Evolutionary conservation across 2,113 vertebrate genomes (phyloP).

Genomic region (Lathamus discolor): DNA sequence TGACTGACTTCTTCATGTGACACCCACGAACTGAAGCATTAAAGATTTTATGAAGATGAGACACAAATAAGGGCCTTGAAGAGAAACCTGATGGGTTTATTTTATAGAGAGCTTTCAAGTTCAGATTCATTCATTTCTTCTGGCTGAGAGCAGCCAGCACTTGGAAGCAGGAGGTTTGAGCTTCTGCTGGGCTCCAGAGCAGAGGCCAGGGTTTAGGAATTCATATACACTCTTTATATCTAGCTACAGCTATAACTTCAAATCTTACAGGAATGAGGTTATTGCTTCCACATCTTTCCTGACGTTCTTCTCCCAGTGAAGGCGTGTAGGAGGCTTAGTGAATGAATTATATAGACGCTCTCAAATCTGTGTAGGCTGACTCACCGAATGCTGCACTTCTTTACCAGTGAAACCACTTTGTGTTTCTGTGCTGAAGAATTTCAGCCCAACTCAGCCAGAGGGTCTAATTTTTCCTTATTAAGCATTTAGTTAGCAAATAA

Average conservation of each 20-base stretch:
- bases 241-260: conserved; percentile 28
- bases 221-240: neutral
- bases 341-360: neutral
- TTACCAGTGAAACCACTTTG: neutral
- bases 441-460: neutral
- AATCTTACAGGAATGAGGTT: neutral
- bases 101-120: neutral
- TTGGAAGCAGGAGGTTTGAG: neutral
- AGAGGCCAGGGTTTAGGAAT: neutral
- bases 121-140: neutral
- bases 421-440: neutral
- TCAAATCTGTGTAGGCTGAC: neutral
- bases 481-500: neutral
- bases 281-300: neutral
- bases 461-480: neutral
- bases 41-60: neutral
- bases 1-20: neutral
- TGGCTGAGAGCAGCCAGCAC: accelerated
- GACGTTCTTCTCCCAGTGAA: neutral
- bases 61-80: neutral
- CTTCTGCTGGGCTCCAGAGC: neutral
- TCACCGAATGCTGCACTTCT: neutral
- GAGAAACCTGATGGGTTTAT: neutral
- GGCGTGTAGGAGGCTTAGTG: neutral
- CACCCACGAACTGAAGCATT: neutral